phyloP scores from a whole-genome alignment of 1,140 invertebrate genomes.

The Ganaspis sp. region DNA sequence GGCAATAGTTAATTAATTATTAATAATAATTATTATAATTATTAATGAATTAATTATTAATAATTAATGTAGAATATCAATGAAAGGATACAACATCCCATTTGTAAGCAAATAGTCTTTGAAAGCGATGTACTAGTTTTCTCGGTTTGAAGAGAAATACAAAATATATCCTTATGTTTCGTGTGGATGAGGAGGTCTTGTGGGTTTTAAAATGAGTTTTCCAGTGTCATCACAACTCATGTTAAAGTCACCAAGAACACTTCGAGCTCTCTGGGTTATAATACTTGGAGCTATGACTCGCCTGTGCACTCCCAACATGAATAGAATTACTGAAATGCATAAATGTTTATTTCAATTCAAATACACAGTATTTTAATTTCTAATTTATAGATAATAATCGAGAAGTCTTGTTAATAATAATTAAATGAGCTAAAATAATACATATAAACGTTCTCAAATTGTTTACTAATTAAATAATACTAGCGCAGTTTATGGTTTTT shows the following conservation, averaged over 20 bases:
- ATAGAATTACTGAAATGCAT: constrained; percentile 86
- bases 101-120: not conserved
- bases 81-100: too few relatives aligned
- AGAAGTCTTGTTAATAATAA: too few relatives aligned
- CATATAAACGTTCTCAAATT: too few relatives aligned
- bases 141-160: not conserved
- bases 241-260: constrained; percentile 95
- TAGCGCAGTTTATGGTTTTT: too few relatives aligned
- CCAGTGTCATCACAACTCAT: constrained; percentile 99
- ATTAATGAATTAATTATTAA: too few relatives aligned
- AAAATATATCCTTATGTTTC: constrained; percentile 62
- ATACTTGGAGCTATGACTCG: constrained; percentile 97
- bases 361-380: too few relatives aligned
- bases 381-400: too few relatives aligned
- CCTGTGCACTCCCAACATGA: constrained; percentile 94
- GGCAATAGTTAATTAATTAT: not conserved
- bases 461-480: too few relatives aligned
- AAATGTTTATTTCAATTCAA: not conserved
- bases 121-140: not conserved
- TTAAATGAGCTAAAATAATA: too few relatives aligned
- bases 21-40: too few relatives aligned
- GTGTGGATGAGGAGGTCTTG: constrained; percentile 71
- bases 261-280: constrained; percentile 91
- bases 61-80: too few relatives aligned
- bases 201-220: constrained; percentile 90